These are phyloP conservation scores for Drosophila demipolita DNA, from an alignment of 2,888 invertebrate genomes.

Conservation along the genomic window DNA sequence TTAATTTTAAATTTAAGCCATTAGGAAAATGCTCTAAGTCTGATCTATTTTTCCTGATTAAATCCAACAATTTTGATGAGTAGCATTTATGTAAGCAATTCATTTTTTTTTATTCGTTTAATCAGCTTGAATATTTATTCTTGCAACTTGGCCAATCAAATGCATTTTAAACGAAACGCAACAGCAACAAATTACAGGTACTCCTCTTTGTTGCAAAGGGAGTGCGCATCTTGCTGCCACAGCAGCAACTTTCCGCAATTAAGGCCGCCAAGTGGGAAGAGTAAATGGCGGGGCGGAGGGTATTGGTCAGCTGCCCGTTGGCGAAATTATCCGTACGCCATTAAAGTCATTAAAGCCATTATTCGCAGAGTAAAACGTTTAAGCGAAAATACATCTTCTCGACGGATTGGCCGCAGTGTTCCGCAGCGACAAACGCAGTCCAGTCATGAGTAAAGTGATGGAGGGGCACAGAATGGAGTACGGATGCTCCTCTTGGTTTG, in stretches of 20 bases:
- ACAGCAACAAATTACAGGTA: conserved; percentile 68
- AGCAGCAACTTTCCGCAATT: conserved; percentile 76
- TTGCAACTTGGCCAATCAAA: conserved; percentile 45
- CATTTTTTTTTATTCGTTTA: not conserved
- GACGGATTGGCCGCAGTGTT: conserved; percentile 39
- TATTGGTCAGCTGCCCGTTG: conserved; percentile 51
- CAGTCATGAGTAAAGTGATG: conserved; percentile 23
- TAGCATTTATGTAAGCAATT: not conserved
- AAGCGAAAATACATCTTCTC: conserved; percentile 77
- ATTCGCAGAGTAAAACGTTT: conserved; percentile 79
- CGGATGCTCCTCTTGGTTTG: conserved; percentile 16
- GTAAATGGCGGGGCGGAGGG: conserved; percentile 12
- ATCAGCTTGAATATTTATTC: conserved; percentile 16
- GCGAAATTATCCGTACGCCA: conserved; percentile 77
- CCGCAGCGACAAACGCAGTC: conserved; percentile 55
- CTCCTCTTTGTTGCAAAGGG: conserved; percentile 25
- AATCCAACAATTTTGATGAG: not conserved
- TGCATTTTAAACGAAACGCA: conserved; percentile 62
- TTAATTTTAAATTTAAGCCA: not conserved
- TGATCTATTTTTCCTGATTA: too few relatives aligned
- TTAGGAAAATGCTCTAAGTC: not conserved
- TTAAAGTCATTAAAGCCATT: conserved; percentile 81
- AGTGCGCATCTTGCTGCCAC: conserved; percentile 37
- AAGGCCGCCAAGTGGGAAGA: conserved; percentile 50
- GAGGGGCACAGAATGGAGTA: conserved; percentile 1